Evolutionary conservation across 2,888 invertebrate genomes (phyloP), one percentile per base, ranked within the genome.

Genomic region (Pseudanteris insignis): DNA sequence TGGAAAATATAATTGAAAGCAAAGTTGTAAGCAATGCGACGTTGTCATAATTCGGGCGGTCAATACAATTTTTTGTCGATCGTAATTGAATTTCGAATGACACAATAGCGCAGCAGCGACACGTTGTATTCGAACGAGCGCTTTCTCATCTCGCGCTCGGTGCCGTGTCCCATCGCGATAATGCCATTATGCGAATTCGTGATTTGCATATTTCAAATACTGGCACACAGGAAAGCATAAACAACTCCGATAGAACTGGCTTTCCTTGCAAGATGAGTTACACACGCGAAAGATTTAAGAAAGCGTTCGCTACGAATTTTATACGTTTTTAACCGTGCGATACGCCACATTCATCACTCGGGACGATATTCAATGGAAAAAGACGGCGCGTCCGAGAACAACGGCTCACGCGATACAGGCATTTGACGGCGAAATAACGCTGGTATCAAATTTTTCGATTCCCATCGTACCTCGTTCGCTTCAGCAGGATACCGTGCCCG

Each of bases 151-250:
- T 59, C 54, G 50, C 54, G 58, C 46, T 54, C 54, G 30, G 46
- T 63, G 51, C 62, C 62, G 58, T 63, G 61, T 50, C 57, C 63
- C 64, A 65, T 65, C 66, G 65, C 66, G 69, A 73, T 74, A 71
- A 75, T 76, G 71, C 76, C 73, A 77, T 76, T 77, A 78, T 77
- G 76, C 75, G 77, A 74, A 76, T 75, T 72, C 75, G 72, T 70
- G 76, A 78, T 78, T 78, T 78, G 78, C 78, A 78, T 78, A 78
- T 78, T 78, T 78, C 76, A 78, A 77, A 77, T 76, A 78, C 73
- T 73, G 74, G 69, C 69, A 70, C 72, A 74, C 77, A 78, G 78
- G 78, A 78, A 78, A 78, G 75, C 78, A 78, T 78, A 78, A 78
- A 79, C 77, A 78, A 79, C 76, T 71, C 72, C 67, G 69, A 65